These are phyloP conservation scores for Troides helena DNA, from an alignment of 2,888 invertebrate species.

Conservation along the genomic window DNA sequence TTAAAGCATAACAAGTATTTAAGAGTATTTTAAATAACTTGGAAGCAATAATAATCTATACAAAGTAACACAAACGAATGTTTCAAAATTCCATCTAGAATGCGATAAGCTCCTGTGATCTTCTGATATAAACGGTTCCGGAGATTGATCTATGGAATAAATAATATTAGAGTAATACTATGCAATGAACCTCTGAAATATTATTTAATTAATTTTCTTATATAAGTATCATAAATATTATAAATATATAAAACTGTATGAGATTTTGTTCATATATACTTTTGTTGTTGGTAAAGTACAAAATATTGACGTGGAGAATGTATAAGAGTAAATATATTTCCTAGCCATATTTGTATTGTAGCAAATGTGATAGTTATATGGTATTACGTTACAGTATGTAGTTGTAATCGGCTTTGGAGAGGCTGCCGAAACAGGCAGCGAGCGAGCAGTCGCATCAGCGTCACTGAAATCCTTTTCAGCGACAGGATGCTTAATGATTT, in stretches of 20 bases:
- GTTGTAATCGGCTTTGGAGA: constrained; percentile 27
- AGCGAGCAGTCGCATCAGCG: constrained; percentile 12
- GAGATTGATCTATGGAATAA: not conserved
- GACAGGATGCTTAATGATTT: not conserved
- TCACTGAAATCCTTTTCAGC: constrained; percentile 5
- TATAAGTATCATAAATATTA: too few relatives aligned
- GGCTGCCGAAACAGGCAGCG: constrained; percentile 14
- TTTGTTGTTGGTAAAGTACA: not conserved
- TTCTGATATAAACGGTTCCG: not conserved
- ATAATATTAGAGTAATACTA: not conserved
- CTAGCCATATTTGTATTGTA: not conserved
- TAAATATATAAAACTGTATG: too few relatives aligned
- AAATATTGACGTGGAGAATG: not conserved
- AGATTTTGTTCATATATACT: not conserved
- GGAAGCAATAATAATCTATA: too few relatives aligned
- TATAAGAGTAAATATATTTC: not conserved
- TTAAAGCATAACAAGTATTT: too few relatives aligned
- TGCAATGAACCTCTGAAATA: not conserved
- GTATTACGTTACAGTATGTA: constrained; percentile 12
- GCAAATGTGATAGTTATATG: not conserved
- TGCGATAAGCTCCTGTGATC: not conserved
- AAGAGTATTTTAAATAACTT: too few relatives aligned
- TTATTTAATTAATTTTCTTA: not conserved
- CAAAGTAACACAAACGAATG: too few relatives aligned
- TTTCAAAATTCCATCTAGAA: too few relatives aligned